phyloP scores from a whole-genome alignment of 2,888 invertebrate genomes.

The Oscheius sp. region DNA sequence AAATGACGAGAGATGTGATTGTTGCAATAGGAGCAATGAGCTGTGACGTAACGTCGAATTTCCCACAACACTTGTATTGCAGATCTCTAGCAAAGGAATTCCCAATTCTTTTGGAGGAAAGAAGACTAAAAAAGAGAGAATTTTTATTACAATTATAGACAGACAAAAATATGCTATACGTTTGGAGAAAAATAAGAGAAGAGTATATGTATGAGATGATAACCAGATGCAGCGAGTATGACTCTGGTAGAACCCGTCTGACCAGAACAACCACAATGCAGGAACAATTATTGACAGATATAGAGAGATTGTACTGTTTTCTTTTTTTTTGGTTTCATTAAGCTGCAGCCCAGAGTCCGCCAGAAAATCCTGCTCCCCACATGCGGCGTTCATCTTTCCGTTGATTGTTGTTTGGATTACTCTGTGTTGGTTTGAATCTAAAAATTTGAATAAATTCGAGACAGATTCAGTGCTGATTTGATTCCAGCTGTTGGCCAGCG shows the following conservation, averaged over 20 bases:
- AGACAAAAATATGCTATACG: background rate
- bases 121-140: background rate
- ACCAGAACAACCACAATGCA: constrained; percentile 17
- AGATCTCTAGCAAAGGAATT: background rate
- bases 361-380: constrained; percentile 59
- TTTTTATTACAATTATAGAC: too few species aligned
- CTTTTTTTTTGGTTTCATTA: too few species aligned
- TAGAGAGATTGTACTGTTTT: background rate
- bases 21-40: too few species aligned
- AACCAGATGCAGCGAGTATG: constrained; percentile 7
- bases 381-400: constrained; percentile 40
- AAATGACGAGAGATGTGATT: too few species aligned
- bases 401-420: background rate
- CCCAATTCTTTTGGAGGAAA: background rate
- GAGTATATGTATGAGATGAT: constrained; percentile 5
- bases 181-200: background rate
- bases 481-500: background rate
- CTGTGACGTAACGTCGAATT: too few species aligned
- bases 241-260: constrained; percentile 27
- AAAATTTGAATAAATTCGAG: background rate
- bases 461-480: background rate
- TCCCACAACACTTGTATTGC: too few species aligned
- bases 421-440: constrained; percentile 36
- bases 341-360: constrained; percentile 57
- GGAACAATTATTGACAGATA: background rate